Conservation (phyloP, 92 coral and sea anemone species). For the Epizoanthus ramosus region DNA sequence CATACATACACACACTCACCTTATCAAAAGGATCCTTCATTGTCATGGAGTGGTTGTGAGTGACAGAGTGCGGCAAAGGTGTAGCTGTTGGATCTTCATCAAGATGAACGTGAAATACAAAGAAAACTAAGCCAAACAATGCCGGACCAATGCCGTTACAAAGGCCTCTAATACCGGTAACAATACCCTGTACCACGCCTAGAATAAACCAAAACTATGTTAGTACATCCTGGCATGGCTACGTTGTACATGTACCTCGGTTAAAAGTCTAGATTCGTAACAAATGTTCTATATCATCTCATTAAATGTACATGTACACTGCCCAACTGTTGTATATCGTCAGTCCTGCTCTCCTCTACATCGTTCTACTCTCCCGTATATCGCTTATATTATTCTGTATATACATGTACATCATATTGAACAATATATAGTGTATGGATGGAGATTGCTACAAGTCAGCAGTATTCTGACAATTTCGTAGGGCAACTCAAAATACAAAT, state of each 20-base stretch:
- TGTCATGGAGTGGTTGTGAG: constrained; percentile 58
- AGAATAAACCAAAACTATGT: background rate
- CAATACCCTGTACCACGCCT: constrained; percentile 98
- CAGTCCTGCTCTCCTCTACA: too few relatives aligned
- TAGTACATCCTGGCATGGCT: background rate
- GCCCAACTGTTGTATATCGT: background rate
- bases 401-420: too few relatives aligned
- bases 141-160: constrained; percentile 99
- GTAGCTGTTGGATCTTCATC: constrained; percentile 66
- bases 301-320: too few relatives aligned
- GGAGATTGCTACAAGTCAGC: too few relatives aligned
- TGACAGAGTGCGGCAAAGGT: constrained; percentile 17
- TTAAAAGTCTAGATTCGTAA: too few relatives aligned
- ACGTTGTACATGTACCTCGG: too few relatives aligned
- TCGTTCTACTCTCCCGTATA: too few relatives aligned
- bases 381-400: too few relatives aligned
- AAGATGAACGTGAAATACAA: constrained; percentile 92
- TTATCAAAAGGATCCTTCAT: constrained; percentile 74
- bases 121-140: constrained; percentile 90
- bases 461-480: too few relatives aligned
- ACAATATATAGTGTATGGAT: too few relatives aligned
- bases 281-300: too few relatives aligned
- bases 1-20: constrained; percentile 38
- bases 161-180: constrained; percentile 94
- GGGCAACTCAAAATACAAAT: too few relatives aligned